phyloP scores from a whole-genome alignment of 2,888 invertebrate genomes.

The Pheosia gnoma region DNA sequence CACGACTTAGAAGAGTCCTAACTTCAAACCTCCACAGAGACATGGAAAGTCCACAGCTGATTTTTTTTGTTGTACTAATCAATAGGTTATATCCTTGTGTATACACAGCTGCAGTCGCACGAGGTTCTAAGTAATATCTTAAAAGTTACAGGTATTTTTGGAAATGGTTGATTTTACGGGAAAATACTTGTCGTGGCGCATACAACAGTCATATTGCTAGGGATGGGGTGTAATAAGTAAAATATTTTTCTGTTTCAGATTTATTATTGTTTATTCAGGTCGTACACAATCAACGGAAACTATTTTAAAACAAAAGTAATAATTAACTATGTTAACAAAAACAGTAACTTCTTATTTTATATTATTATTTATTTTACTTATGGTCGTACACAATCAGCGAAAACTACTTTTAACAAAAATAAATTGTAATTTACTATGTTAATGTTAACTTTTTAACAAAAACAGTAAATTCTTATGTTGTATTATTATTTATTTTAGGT shows the following conservation, averaged over 20 bases:
- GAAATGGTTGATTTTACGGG: conserved; percentile 9
- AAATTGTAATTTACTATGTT: not conserved
- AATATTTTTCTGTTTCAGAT: conserved; percentile 2
- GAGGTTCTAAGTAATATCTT: no score
- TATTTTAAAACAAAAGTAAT: no score
- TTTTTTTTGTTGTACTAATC: conserved; percentile 8
- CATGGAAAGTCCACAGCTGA: conserved; percentile 7
- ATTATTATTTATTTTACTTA: no score
- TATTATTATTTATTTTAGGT: conserved; percentile 4
- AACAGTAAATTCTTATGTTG: conserved; percentile 4
- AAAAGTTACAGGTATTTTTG: conserved; percentile 2
- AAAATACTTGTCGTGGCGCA: conserved; percentile 4
- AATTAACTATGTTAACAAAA: no score
- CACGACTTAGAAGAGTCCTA: no score
- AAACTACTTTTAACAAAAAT: conserved; percentile 5
- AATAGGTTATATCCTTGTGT: conserved; percentile 9
- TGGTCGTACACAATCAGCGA: not conserved
- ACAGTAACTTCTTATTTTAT: no score
- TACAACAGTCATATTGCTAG: not conserved
- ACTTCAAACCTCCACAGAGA: conserved; percentile 2
- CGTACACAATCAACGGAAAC: no score
- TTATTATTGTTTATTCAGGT: conserved; percentile 2
- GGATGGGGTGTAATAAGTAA: conserved; percentile 4
- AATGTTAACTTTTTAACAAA: conserved; percentile 5
- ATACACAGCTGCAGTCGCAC: conserved; percentile 2